phyloP scores from a whole-genome alignment of 2,113 vertebrate genomes.

The Crotalus tigris region DNA sequence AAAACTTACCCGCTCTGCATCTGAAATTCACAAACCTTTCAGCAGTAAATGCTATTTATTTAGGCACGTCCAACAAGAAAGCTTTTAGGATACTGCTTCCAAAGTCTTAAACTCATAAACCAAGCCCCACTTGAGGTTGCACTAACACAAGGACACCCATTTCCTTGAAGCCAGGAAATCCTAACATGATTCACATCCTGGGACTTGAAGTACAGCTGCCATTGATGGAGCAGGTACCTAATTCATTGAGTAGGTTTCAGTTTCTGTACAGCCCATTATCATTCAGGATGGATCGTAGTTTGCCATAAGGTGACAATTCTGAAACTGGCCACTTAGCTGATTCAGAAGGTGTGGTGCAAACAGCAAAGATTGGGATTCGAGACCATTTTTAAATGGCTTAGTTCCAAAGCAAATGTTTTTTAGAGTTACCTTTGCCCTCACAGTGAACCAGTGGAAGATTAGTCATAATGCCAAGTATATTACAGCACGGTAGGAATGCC shows the following conservation, averaged over 20 bases:
- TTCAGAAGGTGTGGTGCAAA: background rate
- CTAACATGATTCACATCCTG: background rate
- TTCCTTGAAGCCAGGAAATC: background rate
- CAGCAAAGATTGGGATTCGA: background rate
- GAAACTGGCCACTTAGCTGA: background rate
- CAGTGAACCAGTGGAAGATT: background rate
- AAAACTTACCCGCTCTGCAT: background rate
- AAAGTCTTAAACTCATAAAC: slow-evolving; percentile 1
- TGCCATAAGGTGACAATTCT: background rate
- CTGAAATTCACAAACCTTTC: background rate
- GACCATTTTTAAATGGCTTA: background rate
- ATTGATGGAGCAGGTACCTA: background rate
- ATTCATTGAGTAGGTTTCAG: background rate
- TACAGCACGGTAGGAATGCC: background rate
- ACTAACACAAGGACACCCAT: background rate
- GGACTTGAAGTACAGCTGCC: background rate
- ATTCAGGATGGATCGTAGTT: background rate
- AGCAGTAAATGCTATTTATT: background rate
- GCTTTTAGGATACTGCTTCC: background rate
- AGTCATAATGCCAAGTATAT: background rate
- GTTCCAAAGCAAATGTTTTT: background rate
- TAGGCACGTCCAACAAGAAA: background rate
- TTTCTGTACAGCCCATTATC: background rate
- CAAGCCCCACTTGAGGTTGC: background rate
- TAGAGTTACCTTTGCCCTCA: background rate